Evolutionary conservation across 2,888 invertebrate genomes (phyloP).

Genomic region (Amiota communis): DNA sequence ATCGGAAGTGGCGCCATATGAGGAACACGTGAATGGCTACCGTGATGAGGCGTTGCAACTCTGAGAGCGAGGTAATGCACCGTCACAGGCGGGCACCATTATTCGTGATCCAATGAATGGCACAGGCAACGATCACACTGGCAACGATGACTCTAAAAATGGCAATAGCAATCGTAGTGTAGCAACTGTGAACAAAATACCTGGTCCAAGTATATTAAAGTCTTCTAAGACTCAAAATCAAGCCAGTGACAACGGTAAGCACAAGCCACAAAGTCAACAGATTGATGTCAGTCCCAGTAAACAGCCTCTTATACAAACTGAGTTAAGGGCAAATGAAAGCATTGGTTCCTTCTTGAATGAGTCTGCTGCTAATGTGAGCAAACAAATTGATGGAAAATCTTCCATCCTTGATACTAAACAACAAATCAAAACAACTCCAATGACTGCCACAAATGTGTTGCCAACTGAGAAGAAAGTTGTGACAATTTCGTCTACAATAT

Average conservation of each 20-base stretch:
- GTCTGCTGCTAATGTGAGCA: slow-evolving; percentile 11
- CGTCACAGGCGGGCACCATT: slow-evolving; percentile 52
- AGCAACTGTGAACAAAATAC: slow-evolving; percentile 50
- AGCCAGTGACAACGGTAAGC: slow-evolving; percentile 14
- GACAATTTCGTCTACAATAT: slow-evolving; percentile 29
- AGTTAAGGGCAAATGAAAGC: slow-evolving; percentile 55
- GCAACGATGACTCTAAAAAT: slow-evolving; percentile 42
- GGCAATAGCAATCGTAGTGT: slow-evolving; percentile 30
- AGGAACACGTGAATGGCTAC: slow-evolving; percentile 48
- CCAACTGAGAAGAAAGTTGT: slow-evolving; percentile 28
- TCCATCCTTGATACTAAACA: neutral
- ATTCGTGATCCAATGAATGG: slow-evolving; percentile 14
- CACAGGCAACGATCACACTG: slow-evolving; percentile 30
- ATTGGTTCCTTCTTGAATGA: slow-evolving; percentile 57
- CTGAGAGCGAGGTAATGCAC: slow-evolving; percentile 76
- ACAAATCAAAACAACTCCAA: slow-evolving; percentile 41
- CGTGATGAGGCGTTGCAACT: slow-evolving; percentile 70
- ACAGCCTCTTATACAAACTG: slow-evolving; percentile 61
- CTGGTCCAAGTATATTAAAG: slow-evolving; percentile 74
- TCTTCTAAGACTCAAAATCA: slow-evolving; percentile 50
- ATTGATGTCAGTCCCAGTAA: slow-evolving; percentile 60
- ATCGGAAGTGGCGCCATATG: slow-evolving; percentile 52
- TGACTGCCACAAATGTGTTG: slow-evolving; percentile 47
- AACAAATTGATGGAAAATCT: slow-evolving; percentile 5
- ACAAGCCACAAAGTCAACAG: slow-evolving; percentile 45